Base-by-base conservation (phyloP, 2,797 vertebrate genomes). In the Chloroceryle amazona region DNA sequence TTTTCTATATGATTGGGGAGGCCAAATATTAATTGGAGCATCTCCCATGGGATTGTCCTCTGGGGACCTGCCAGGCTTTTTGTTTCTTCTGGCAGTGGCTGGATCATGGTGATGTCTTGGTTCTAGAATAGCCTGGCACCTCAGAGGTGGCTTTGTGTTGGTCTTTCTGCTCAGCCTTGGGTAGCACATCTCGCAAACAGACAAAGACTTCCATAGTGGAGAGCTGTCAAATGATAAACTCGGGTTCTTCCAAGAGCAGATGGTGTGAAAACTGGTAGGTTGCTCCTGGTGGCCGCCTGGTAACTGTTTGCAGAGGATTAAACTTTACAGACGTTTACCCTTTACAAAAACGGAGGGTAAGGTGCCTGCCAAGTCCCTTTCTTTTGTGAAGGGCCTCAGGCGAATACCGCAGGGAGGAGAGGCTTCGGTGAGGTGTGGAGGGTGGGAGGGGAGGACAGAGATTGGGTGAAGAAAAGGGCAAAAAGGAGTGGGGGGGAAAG, bases 181-280 rank as follows among this genome's bases (percentile, higher is more conserved):
- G 67, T 29, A 44, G 33, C 31, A 62, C 68, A 73, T 46, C 58
- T 72, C 42, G 22, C 42, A 47, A 22, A 10, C 8, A 4, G 44
- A 19, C 0, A 0, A 41, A 61, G 21, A 8, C n/a, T 61, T 57
- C 21, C 8, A 13, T 8, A 8, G 41, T 1, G 4, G 29, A 57
- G 42, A 65, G 29, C 62, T 26, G 1, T 26, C 21, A 35, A 6
- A 41, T 8, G 8, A 39, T 60, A 31, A 70, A 46, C 22, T 58
- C 7, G 0, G 66, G 8, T 62, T 31, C 33, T 58, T 74, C 26
- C 9, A 70, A 65, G 79, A 81, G 76, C 47, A 44, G 62, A 6
- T 11, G 44, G 18, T 54, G 26, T 2, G 3, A 70, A 65, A 71
- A 31, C 33, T 4, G 11, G 10, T 29, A 6, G 35, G 35, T 73